Evolutionary conservation across 1,140 invertebrate genomes (phyloP).

Genomic region (Homalodisca vitripennis): DNA sequence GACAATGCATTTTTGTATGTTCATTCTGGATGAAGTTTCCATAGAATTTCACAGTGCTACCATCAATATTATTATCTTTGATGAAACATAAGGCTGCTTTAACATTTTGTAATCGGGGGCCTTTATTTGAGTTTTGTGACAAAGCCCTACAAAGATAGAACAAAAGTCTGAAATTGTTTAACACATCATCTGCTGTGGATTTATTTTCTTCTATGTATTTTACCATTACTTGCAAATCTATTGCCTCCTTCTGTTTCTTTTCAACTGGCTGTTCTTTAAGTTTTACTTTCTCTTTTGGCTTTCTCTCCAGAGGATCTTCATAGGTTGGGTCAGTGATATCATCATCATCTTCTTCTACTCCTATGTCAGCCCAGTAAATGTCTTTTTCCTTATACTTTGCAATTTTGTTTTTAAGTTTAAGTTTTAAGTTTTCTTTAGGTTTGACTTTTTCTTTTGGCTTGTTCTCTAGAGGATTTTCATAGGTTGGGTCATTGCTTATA

Average conservation of each 20-base stretch:
- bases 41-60: not conserved
- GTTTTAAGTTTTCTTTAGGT: too few species aligned
- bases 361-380: too few species aligned
- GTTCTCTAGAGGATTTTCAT: too few species aligned
- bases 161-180: not conserved
- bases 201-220: not conserved
- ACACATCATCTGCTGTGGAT: not conserved
- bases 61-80: not conserved
- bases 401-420: too few species aligned
- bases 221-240: not conserved
- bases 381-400: too few species aligned
- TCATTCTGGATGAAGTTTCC: not conserved
- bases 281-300: not conserved
- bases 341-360: too few species aligned
- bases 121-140: not conserved
- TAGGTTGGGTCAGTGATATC: too few species aligned
- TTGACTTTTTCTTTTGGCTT: too few species aligned
- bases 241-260: not conserved
- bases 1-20: not conserved
- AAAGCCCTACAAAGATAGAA: not conserved
- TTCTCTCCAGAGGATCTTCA: too few species aligned
- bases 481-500: too few species aligned
- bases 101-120: not conserved
- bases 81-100: not conserved
- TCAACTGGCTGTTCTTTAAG: not conserved